Conservation (phyloP, 30 jellyfish, hydroid and myxozoan genomes). For the Cassiopea xamachana region DNA sequence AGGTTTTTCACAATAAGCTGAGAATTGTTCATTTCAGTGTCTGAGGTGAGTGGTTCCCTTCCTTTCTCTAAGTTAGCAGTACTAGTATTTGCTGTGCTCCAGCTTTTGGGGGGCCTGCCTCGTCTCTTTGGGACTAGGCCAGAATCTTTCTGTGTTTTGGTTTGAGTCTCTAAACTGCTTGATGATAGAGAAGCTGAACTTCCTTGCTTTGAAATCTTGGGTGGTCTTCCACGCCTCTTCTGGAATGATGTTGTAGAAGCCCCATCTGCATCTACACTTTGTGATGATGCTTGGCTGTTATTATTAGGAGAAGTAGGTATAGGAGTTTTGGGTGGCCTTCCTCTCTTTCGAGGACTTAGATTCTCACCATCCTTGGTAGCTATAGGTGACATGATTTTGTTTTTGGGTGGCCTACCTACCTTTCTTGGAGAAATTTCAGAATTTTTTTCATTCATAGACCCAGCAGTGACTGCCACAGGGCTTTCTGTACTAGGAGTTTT, state of each 20-base stretch:
- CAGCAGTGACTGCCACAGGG: background rate
- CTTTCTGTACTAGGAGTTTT: background rate
- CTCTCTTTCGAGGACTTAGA: constrained; percentile 34
- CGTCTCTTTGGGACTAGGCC: background rate
- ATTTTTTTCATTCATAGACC: background rate
- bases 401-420: constrained; percentile 1
- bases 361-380: background rate
- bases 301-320: background rate
- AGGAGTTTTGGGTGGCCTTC: constrained; percentile 49
- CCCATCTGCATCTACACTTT: background rate
- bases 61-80: too few relatives aligned
- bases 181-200: background rate
- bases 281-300: background rate
- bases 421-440: background rate
- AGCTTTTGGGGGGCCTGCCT: constrained; percentile 11
- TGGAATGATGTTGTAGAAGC: background rate
- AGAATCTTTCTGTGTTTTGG: background rate
- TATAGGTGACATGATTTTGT: background rate
- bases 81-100: background rate
- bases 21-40: background rate
- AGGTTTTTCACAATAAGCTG: background rate
- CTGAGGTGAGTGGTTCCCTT: too few relatives aligned
- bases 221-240: constrained; percentile 36
- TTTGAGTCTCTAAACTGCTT: background rate
- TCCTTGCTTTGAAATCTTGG: background rate